These are phyloP conservation scores for Thymallus thymallus DNA, from an alignment of 2,113 vertebrate genomes.

Conservation along the genomic window DNA sequence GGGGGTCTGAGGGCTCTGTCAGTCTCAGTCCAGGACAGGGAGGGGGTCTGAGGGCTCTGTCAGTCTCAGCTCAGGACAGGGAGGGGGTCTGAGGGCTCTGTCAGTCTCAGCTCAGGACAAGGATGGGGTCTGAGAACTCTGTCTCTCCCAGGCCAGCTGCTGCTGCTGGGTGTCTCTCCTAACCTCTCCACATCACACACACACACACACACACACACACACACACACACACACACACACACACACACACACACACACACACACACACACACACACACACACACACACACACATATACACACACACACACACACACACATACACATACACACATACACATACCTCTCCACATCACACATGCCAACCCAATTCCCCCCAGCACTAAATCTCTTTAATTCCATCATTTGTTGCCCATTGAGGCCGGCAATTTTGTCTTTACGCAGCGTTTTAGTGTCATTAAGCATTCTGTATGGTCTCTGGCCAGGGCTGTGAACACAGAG, in stretches of 20 bases:
- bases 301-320: no score
- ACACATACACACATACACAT: not conserved
- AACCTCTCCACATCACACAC: slow-evolving; percentile 49
- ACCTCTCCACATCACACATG: slow-evolving; percentile 64
- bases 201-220: slow-evolving; percentile 6
- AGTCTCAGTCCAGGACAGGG: not conserved
- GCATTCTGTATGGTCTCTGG: slow-evolving; percentile 60
- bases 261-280: no score
- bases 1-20: no score
- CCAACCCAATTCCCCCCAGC: slow-evolving; percentile 55
- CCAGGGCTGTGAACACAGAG: slow-evolving; percentile 47
- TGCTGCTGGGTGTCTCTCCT: slow-evolving; percentile 56
- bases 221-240: no score
- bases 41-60: no score
- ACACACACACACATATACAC: no score
- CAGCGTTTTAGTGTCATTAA: slow-evolving; percentile 73
- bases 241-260: no score
- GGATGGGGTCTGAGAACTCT: slow-evolving; percentile 3
- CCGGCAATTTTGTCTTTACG: slow-evolving; percentile 70
- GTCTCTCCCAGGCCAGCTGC: slow-evolving; percentile 61
- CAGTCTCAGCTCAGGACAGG: no score
- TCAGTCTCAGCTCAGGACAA: slow-evolving; percentile 31
- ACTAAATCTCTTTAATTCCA: slow-evolving; percentile 75
- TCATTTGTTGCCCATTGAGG: slow-evolving; percentile 77
- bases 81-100: not conserved